Conservation (phyloP, 2,888 invertebrate species). For the Pemphredon lugubris region DNA sequence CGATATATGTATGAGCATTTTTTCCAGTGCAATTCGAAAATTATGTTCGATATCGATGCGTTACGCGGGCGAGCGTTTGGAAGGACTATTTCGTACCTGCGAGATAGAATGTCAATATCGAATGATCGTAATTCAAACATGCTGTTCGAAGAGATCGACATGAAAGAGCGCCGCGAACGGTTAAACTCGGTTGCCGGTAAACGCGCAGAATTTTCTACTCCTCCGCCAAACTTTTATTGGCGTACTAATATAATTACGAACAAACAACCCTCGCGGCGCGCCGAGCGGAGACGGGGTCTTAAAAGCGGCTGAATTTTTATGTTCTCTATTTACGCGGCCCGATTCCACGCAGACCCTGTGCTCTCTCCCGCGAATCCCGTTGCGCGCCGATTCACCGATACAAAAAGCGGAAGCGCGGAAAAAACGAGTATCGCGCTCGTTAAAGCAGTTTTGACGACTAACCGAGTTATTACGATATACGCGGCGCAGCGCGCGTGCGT, state of each 20-base stretch:
- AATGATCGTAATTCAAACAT: constrained; percentile 9
- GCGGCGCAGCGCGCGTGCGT: too few relatives aligned
- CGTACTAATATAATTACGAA: constrained; percentile 12
- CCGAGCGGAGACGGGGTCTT: neutral
- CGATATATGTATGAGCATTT: too few relatives aligned
- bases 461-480: too few relatives aligned
- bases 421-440: too few relatives aligned
- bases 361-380: neutral
- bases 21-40: constrained; percentile 35
- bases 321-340: neutral
- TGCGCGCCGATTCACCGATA: too few relatives aligned
- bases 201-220: neutral
- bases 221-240: constrained; percentile 4
- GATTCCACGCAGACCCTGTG: neutral
- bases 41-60: constrained; percentile 33
- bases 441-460: too few relatives aligned
- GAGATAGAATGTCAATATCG: constrained; percentile 4
- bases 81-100: constrained; percentile 8
- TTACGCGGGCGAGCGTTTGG: too few relatives aligned
- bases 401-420: too few relatives aligned
- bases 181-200: neutral
- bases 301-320: constrained; percentile 1
- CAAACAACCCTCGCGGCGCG: neutral
- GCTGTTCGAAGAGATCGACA: constrained; percentile 2
- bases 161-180: constrained; percentile 1